These are phyloP conservation scores for Diadumene lineata DNA, from an alignment of 92 coral and sea anemone genomes.

Conservation along the genomic window DNA sequence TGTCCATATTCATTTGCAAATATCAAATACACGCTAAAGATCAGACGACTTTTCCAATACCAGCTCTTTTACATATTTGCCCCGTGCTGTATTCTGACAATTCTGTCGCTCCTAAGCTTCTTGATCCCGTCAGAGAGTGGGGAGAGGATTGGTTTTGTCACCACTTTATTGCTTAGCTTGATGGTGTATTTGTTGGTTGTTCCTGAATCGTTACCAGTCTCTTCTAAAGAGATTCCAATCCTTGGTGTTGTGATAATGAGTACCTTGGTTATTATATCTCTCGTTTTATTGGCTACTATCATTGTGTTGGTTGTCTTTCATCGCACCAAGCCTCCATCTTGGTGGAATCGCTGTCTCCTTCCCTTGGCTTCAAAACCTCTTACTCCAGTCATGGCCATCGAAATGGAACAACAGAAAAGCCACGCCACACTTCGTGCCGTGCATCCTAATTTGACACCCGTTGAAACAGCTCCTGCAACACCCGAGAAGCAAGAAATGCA, in stretches of 20 bases:
- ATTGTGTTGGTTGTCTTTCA: slow-evolving; percentile 41
- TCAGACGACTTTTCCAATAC: slow-evolving; percentile 47
- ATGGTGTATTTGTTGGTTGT: slow-evolving; percentile 64
- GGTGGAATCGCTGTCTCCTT: neutral
- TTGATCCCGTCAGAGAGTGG: slow-evolving; percentile 68
- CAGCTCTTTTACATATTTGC: slow-evolving; percentile 49
- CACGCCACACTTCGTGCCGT: neutral
- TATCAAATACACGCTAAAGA: slow-evolving; percentile 29
- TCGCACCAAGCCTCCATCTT: slow-evolving; percentile 30
- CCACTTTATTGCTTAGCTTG: slow-evolving; percentile 61
- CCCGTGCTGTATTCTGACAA: slow-evolving; percentile 50
- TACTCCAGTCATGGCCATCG: neutral
- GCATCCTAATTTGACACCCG: neutral
- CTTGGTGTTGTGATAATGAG: slow-evolving; percentile 36
- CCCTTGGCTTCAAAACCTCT: neutral
- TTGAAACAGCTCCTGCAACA: neutral
- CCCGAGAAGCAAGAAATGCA: neutral
- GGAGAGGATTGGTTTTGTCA: slow-evolving; percentile 73
- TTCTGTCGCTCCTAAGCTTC: slow-evolving; percentile 57
- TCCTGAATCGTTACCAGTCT: slow-evolving; percentile 50
- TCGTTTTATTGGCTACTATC: slow-evolving; percentile 55
- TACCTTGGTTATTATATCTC: slow-evolving; percentile 42
- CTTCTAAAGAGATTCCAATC: slow-evolving; percentile 56
- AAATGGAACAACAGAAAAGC: neutral
- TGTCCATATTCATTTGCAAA: slow-evolving; percentile 41